These are phyloP conservation scores for Aurelia sp. DNA, from an alignment of 30 jellyfish, hydroid and myxozoan species.

Conservation along the genomic window DNA sequence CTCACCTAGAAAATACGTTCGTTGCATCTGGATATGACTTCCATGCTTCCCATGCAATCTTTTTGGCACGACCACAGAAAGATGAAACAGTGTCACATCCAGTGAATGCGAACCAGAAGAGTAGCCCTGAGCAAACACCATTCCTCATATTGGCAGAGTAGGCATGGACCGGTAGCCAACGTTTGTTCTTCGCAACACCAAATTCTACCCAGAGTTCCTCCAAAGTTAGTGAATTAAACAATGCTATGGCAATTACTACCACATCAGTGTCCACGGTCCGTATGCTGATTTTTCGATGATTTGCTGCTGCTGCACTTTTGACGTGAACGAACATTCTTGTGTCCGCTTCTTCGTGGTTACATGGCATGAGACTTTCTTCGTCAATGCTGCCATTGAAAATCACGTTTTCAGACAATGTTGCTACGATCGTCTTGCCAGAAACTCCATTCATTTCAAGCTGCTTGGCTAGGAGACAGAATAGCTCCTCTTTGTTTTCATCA, in stretches of 20 bases:
- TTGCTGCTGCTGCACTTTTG: background rate
- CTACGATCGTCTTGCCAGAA: background rate
- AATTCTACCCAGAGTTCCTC: slow-evolving; percentile 20
- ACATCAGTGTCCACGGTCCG: slow-evolving; percentile 42
- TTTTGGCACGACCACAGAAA: slow-evolving; percentile 36
- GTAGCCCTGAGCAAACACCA: slow-evolving; percentile 15
- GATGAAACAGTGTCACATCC: slow-evolving; percentile 58
- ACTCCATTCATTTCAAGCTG: background rate
- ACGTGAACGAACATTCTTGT: slow-evolving; percentile 15
- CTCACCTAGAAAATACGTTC: slow-evolving; percentile 24
- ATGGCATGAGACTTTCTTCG: background rate
- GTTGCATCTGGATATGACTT: slow-evolving; percentile 35
- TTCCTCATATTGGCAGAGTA: slow-evolving; percentile 18
- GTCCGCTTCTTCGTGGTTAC: slow-evolving; percentile 39
- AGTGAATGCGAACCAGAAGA: slow-evolving; percentile 35
- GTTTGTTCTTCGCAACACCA: slow-evolving; percentile 6
- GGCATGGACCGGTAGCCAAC: slow-evolving; percentile 34
- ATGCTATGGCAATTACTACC: background rate
- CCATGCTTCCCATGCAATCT: slow-evolving; percentile 31
- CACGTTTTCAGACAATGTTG: background rate
- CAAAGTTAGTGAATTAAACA: background rate
- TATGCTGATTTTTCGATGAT: slow-evolving; percentile 4
- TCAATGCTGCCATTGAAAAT: background rate
- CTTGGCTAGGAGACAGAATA: slow-evolving; percentile 16
- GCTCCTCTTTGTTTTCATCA: slow-evolving; percentile 40